Conservation (phyloP, 1,140 invertebrate genomes). For the Lerema accius region DNA sequence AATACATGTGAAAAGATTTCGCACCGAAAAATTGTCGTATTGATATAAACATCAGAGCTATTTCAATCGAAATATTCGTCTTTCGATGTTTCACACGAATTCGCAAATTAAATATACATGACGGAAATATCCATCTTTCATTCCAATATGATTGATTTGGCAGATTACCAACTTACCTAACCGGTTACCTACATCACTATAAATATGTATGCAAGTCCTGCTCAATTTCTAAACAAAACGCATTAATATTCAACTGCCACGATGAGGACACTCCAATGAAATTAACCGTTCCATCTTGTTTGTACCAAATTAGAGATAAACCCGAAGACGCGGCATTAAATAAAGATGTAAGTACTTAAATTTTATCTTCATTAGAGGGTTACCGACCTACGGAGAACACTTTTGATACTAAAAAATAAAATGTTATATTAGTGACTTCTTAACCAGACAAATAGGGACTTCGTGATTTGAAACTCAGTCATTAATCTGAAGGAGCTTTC, state of each 20-base stretch:
- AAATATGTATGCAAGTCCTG: not conserved
- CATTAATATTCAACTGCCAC: slow-evolving; percentile 23
- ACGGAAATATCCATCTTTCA: not conserved
- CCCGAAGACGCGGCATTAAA: slow-evolving; percentile 39
- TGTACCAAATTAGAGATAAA: slow-evolving; percentile 50
- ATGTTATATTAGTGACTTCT: too few relatives aligned
- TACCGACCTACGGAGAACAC: slow-evolving; percentile 27
- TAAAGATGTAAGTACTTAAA: slow-evolving; percentile 27
- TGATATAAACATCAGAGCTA: too few relatives aligned
- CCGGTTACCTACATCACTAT: not conserved
- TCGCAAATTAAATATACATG: not conserved
- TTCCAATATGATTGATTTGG: not conserved
- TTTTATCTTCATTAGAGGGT: slow-evolving; percentile 48
- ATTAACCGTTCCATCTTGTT: slow-evolving; percentile 37
- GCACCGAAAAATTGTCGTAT: too few relatives aligned
- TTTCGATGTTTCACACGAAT: not conserved
- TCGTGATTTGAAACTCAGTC: too few relatives aligned
- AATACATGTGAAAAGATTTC: too few relatives aligned
- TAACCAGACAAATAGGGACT: too few relatives aligned
- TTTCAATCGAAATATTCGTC: too few relatives aligned
- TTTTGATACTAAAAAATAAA: not conserved
- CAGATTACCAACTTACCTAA: not conserved
- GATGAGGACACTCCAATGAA: slow-evolving; percentile 36
- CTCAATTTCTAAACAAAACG: slow-evolving; percentile 22
- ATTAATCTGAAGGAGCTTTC: too few relatives aligned